Conservation (phyloP, 2,888 invertebrate species). For the Daptonema setosum region DNA sequence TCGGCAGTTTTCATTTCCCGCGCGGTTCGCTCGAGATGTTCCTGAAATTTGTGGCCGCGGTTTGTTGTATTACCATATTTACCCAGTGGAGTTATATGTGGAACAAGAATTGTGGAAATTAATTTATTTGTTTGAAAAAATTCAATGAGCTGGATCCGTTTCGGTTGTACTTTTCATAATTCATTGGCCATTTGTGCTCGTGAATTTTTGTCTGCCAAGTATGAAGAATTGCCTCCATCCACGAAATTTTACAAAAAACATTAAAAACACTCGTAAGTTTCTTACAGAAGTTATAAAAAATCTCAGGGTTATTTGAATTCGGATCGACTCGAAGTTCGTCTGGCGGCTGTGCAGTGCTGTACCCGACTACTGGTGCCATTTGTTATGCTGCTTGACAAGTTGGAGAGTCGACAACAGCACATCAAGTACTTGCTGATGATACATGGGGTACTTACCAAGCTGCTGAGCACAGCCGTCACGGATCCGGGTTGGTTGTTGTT, state of each 20-base stretch:
- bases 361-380: conserved; percentile 66
- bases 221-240: too few species aligned
- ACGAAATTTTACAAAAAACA: too few species aligned
- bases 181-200: too few species aligned
- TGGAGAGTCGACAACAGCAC: conserved; percentile 23
- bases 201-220: too few species aligned
- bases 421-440: conserved; percentile 63
- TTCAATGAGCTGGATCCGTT: too few species aligned
- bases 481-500: conserved; percentile 42
- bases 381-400: conserved; percentile 34
- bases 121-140: too few species aligned
- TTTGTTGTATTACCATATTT: too few species aligned
- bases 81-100: conserved; percentile 1
- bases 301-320: conserved; percentile 41
- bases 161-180: too few species aligned
- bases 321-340: conserved; percentile 44
- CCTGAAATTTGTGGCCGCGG: conserved; percentile 21
- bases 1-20: conserved; percentile 54
- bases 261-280: too few species aligned
- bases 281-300: too few species aligned
- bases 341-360: conserved; percentile 84
- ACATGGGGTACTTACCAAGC: conserved; percentile 66
- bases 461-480: conserved; percentile 75
- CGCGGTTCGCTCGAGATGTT: conserved; percentile 20
- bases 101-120: not conserved